These are phyloP conservation scores for Himantopus leucocephalus DNA, from an alignment of 2,113 vertebrate species.

Conservation along the genomic window DNA sequence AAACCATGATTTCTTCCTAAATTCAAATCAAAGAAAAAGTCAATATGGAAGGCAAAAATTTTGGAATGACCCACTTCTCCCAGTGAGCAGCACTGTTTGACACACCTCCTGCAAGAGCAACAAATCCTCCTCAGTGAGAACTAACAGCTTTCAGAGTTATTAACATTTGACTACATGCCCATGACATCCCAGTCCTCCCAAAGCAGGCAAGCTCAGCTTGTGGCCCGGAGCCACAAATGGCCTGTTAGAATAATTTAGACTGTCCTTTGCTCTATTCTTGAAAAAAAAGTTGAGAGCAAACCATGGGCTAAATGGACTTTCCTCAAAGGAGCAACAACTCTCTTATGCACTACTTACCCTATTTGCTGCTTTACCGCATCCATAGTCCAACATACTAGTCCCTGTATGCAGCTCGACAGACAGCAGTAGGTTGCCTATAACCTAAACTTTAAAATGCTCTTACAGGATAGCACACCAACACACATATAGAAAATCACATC, in stretches of 20 bases:
- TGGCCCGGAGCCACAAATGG: neutral
- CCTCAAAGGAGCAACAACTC: neutral
- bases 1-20: neutral
- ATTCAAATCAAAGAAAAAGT: neutral
- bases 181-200: neutral
- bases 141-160: neutral
- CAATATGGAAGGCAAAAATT: neutral
- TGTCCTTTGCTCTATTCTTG: neutral
- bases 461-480: neutral
- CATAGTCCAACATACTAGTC: neutral
- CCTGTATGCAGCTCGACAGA: fast-evolving
- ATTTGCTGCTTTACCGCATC: neutral
- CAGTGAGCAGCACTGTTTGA: neutral
- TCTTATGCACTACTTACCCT: neutral
- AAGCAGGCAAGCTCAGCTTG: neutral
- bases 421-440: neutral
- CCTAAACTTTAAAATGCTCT: neutral
- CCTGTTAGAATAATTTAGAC: neutral
- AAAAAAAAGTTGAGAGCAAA: neutral
- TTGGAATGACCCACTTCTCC: neutral
- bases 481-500: neutral
- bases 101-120: neutral
- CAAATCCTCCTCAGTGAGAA: neutral
- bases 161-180: neutral
- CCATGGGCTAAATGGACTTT: neutral